Evolutionary conservation across 2,113 vertebrate genomes (phyloP).

Genomic region (Pungitius pungitius): DNA sequence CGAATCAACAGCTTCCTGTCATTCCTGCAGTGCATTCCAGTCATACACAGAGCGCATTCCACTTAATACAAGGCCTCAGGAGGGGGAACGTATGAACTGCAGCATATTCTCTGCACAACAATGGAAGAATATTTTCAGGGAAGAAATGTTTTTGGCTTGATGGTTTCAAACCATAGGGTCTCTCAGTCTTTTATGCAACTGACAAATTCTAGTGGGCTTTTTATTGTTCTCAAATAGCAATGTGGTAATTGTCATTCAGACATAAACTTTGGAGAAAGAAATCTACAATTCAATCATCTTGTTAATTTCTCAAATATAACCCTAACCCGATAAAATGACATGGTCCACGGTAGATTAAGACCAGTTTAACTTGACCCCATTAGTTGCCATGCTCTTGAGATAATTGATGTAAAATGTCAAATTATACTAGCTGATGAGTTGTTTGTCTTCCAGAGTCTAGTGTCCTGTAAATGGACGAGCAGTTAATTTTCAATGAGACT

Average conservation of each 20-base stretch:
- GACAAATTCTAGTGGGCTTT: too few relatives aligned
- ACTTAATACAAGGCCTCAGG: not conserved
- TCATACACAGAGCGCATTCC: constrained; percentile 13
- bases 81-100: not conserved
- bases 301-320: not conserved
- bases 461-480: not conserved
- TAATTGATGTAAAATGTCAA: not conserved
- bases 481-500: not conserved
- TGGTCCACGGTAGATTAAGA: not conserved
- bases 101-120: not conserved
- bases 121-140: not conserved
- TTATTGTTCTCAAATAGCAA: too few relatives aligned
- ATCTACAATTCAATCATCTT: not conserved
- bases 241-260: too few relatives aligned
- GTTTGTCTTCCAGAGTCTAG: constrained; percentile 1
- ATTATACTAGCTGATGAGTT: not conserved
- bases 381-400: not conserved
- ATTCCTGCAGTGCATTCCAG: constrained; percentile 12
- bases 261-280: too few relatives aligned
- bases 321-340: not conserved
- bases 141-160: not conserved
- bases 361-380: too few relatives aligned
- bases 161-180: not conserved
- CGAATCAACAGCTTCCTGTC: not conserved
- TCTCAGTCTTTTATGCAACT: not conserved